Base-by-base conservation (phyloP, 2,888 invertebrate species). In the Brachynemurus nebulosus region DNA sequence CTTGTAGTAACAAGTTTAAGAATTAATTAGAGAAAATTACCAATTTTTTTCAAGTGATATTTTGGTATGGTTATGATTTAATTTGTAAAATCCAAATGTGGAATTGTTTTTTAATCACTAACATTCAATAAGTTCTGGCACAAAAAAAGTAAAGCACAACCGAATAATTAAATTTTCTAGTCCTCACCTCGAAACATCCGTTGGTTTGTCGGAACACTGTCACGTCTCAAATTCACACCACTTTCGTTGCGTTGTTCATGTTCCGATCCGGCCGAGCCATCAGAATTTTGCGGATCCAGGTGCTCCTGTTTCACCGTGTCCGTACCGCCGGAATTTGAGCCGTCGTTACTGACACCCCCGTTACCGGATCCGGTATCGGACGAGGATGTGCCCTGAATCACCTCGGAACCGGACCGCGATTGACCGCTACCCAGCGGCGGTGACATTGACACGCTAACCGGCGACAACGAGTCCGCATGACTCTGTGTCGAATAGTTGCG, bases 391-490 rank as follows among this genome's bases (percentile, higher is more conserved):
- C 14, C n/a, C 14, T 12, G n/a, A n/a, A 30, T 12, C 4, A 12
- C 30, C n/a, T 30, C 14, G 30, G 30, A 30, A 2, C n/a, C 30
- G 5, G 30, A 30, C 14, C 30, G 30, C 14, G 30, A 14, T n/a
- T n/a, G 27, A 9, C 42, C 42, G 14, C 16, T 23, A 9, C 42
- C 42, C 23, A 44, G 59, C 49, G 63, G 65, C 9, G 70, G 69
- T 8, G 69, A 68, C 54, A 73, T 64, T 36, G 74, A 74, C 49
- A 71, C 71, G 59, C 73, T 74, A 27, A 72, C 74, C 45, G 75
- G 74, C 50, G 74, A 74, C 57, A 73, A 70, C 45, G 74, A 74
- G 55, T 74, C 73, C 46, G 72, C 71, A 50, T 72, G 64, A 54
- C 63, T 64, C 16, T 41, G 43, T 25, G 59, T 62, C n/a, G 62